A percentile compares a stretch with the other conserved stretches of the same genome.
These are phyloP conservation scores for Speoplatyrhinus poulsoni DNA, from an alignment of 2,113 vertebrate species.

Conservation along the genomic window DNA sequence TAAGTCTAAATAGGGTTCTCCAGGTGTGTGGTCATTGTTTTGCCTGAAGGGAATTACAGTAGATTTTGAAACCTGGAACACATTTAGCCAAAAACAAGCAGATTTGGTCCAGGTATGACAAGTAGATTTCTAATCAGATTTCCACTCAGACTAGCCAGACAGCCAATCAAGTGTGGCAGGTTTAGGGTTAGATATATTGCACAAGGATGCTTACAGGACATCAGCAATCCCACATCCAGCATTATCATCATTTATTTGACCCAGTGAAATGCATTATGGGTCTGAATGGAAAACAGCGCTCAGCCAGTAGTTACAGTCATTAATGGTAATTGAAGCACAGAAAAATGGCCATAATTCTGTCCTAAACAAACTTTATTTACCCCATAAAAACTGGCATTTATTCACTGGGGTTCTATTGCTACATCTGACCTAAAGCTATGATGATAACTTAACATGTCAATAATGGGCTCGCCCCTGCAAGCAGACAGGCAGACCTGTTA, in stretches of 20 bases:
- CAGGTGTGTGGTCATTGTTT: too few species aligned
- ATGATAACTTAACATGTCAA: slow-evolving; percentile 68
- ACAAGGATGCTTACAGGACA: too few species aligned
- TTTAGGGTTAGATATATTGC: too few species aligned
- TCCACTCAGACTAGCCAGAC: too few species aligned
- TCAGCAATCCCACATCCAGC: slow-evolving; percentile 15
- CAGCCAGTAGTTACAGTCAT: slow-evolving; percentile 59
- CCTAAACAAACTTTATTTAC: slow-evolving; percentile 68
- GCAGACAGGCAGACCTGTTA: slow-evolving; percentile 62
- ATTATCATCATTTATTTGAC: slow-evolving; percentile 35
- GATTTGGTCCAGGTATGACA: too few species aligned
- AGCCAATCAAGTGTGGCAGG: too few species aligned
- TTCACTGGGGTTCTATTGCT: slow-evolving; percentile 59
- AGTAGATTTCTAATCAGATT: too few species aligned
- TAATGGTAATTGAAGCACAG: slow-evolving; percentile 51
- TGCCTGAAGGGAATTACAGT: too few species aligned
- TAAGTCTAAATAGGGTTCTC: too few species aligned
- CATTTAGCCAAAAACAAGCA: too few species aligned
- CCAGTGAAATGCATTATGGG: slow-evolving; percentile 31
- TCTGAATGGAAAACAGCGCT: slow-evolving; percentile 49
- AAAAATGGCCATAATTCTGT: slow-evolving; percentile 29
- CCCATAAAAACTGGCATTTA: slow-evolving; percentile 42
- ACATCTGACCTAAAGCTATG: slow-evolving; percentile 66
- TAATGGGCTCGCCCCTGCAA: slow-evolving; percentile 60
- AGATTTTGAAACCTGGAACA: too few species aligned